Conservation (phyloP, 2,888 invertebrate species). For the Altica lythri region DNA sequence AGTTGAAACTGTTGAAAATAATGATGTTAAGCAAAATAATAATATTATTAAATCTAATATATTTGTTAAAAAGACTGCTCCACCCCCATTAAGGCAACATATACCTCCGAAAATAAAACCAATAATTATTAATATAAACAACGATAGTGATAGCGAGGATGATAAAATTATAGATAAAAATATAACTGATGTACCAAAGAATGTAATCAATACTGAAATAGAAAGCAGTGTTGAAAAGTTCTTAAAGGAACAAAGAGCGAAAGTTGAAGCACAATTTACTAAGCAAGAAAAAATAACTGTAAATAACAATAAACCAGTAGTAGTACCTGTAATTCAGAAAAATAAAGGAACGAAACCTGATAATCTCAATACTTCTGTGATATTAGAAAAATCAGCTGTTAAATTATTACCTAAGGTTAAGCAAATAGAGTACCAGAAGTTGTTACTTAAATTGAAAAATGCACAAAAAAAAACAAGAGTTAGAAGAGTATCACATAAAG, state of each 20-base stretch:
- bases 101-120: constrained; percentile 49
- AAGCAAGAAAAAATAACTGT: too few relatives aligned
- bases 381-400: constrained; percentile 48
- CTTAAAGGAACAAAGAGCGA: constrained; percentile 52
- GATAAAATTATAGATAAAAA: constrained; percentile 22
- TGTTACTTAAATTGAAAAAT: constrained; percentile 50
- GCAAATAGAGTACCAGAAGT: constrained; percentile 53
- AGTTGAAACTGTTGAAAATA: neutral
- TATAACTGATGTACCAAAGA: neutral
- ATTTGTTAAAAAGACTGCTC: constrained; percentile 12
- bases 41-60: neutral
- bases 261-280: constrained; percentile 48
- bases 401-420: constrained; percentile 53
- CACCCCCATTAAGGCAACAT: constrained; percentile 21
- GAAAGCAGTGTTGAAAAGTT: constrained; percentile 50
- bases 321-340: constrained; percentile 6
- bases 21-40: neutral
- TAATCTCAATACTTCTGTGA: constrained; percentile 14
- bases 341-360: constrained; percentile 9
- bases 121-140: constrained; percentile 53
- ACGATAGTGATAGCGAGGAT: constrained; percentile 52
- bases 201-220: constrained; percentile 26
- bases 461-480: constrained; percentile 42
- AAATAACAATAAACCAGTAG: too few relatives aligned
- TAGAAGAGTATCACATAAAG: constrained; percentile 28